Base-by-base conservation (phyloP, 2,113 vertebrate genomes). In the Desmodus rotundus region DNA sequence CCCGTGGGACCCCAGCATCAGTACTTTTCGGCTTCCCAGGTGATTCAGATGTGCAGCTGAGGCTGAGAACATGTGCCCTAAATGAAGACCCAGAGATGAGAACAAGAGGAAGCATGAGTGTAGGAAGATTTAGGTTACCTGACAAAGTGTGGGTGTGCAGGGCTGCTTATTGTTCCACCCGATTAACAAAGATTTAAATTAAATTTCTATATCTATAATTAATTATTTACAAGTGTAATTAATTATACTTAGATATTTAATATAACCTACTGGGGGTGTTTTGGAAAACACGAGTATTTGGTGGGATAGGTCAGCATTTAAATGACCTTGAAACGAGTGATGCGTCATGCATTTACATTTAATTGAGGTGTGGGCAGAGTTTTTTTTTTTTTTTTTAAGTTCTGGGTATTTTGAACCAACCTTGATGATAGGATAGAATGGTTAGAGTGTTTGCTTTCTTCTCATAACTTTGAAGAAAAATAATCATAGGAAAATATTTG, bases 381-480 rank as follows among this genome's bases (percentile, higher is more conserved):
- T 83, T 50, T 76, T 45, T 73, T 58, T 58, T n/a, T n/a, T n/a
- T 83, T 54, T 50, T 58, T 1, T 4, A 52, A 33, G 13, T 81
- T 84, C 65, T 97, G 38, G 20, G 28, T 91, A 22, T 95, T 97
- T 96, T 91, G 28, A 95, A 83, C 38, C 28, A 91, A 89, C 36
- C 8, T 36, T 80, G 19, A 93, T 63, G 17, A 68, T 86, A 81
- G n/a, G 14, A 19, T 83, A 94, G 70, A 52, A 89, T 89, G 28
- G 52, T 43, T n/a, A 54, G 45, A 50, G 41, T 68, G n/a, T 86
- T 96, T 36, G 14, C 9, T 87, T 94, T 92, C 5, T 85, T 68
- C 15, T 26, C 28, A 22, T 17, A 26, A 16, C 26, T 89, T 90
- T 80, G 89, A 77, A 86, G 80, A 74, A 88, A 67, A 80, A 70